phyloP scores from a whole-genome alignment of 2,797 vertebrate species.

The Gorsachius magnificus region DNA sequence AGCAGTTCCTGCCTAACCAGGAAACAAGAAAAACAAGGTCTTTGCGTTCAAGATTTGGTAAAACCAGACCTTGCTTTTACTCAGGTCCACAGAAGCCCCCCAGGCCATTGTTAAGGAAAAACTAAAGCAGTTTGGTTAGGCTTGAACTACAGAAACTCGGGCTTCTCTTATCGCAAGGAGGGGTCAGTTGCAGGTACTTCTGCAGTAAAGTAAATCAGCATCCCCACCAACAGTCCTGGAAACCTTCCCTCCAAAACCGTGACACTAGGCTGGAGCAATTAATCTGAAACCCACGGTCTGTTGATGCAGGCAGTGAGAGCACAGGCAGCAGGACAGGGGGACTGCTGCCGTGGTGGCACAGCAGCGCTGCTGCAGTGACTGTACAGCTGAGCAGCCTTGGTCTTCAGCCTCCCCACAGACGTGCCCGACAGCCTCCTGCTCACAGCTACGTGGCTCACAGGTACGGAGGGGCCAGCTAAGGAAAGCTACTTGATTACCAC shows the following conservation, averaged over 20 bases:
- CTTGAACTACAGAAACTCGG: not conserved
- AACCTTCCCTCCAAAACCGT: not conserved
- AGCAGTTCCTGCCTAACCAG: not conserved
- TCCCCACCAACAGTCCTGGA: not conserved
- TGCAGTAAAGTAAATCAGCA: not conserved
- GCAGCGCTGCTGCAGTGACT: fast-evolving
- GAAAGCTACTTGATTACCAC: not conserved
- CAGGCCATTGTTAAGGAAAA: not conserved
- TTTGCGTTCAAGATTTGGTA: not conserved
- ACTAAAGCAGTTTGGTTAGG: not conserved
- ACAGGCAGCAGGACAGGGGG: not conserved
- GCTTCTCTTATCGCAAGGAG: not conserved
- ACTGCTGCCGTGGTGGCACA: not conserved
- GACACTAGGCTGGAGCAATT: not conserved
- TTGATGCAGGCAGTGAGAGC: not conserved
- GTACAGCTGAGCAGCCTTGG: fast-evolving
- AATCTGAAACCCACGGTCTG: not conserved
- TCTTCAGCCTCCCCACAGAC: not conserved
- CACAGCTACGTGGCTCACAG: fast-evolving
- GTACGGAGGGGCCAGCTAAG: not conserved
- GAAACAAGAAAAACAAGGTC: not conserved
- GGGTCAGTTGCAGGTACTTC: not conserved
- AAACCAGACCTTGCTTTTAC: not conserved
- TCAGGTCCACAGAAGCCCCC: not conserved
- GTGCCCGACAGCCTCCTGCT: not conserved